Conservation (phyloP, 2,113 vertebrate species). For the Callorhinus ursinus region DNA sequence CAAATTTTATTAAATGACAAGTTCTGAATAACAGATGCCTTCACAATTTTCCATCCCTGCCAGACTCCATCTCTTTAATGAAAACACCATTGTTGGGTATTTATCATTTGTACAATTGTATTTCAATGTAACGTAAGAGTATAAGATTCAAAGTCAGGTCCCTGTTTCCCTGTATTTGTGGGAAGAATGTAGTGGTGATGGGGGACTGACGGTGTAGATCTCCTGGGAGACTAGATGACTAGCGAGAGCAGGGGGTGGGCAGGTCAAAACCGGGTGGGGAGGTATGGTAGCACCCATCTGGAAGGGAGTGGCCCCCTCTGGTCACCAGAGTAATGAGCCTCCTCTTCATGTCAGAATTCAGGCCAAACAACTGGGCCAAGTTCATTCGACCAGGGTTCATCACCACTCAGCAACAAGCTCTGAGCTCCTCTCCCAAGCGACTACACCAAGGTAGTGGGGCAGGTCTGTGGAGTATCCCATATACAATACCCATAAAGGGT, state of each 20-base stretch:
- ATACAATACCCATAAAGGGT: background rate
- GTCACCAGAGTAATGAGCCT: background rate
- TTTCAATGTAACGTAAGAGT: background rate
- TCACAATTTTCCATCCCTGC: background rate
- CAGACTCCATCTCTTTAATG: slow-evolving; percentile 48
- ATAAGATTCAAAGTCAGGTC: background rate
- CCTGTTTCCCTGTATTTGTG: background rate
- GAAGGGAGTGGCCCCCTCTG: background rate
- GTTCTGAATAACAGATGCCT: slow-evolving; percentile 43
- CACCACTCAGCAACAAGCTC: background rate
- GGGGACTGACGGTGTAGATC: background rate
- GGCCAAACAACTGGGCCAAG: background rate
- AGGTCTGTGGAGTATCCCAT: background rate
- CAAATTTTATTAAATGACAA: slow-evolving; percentile 53
- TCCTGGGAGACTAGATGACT: background rate
- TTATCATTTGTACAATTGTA: slow-evolving; percentile 21
- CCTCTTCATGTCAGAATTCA: slow-evolving; percentile 33
- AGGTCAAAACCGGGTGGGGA: background rate
- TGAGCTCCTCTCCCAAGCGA: background rate
- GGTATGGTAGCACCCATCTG: background rate
- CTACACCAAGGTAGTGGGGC: background rate
- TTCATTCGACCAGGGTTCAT: background rate
- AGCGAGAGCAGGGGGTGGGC: background rate
- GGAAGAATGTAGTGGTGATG: background rate
- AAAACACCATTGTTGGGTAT: slow-evolving; percentile 44